Base-by-base conservation (phyloP, 1,140 invertebrate genomes). In the Ridgeia piscesae region DNA sequence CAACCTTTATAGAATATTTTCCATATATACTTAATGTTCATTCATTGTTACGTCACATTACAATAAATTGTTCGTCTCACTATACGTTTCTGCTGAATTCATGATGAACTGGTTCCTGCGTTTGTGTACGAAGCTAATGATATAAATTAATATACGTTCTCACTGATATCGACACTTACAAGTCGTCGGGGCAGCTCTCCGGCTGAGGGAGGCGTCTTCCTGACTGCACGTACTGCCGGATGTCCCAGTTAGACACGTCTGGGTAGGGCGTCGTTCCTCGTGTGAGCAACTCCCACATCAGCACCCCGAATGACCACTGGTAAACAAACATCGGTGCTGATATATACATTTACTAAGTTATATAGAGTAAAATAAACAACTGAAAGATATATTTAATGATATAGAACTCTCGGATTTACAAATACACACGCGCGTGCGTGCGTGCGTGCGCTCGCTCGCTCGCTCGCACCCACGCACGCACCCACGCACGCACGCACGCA, bases 261-360 rank as follows among this genome's bases (percentile, higher is more conserved):
- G 95, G 94, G 92, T 96, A 96, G 14, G 95, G 95, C 93, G 94
- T 94, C 93, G 95, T 94, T 34, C 95, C 95, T 91, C 95, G 94
- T 93, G 95, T 96, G 92, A 96, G 89, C 89, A 96, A 91, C 93
- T 96, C 95, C 95, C 95, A 96, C 92, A 96, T 91, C 14, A 96
- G 93, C 35, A 96, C 93, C 89, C 95, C 95, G 94, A 94, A 96
- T 14, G 95, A 95, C 95, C 95, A 96, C 95, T 96, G 88, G n/a
- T 34, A 91, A 92, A 88, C n/a, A 92, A 77, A 77, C 17, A 77
- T 21, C 6, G 4, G 11, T 77, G 58, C 58, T 77, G 58, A 77
- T 21, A 91, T 34, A 14, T n/a, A n/a, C n/a, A n/a, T n/a, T n/a
- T n/a, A n/a, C n/a, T n/a, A n/a, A n/a, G n/a, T n/a, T n/a, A n/a